Evolutionary conservation across 1,140 invertebrate species (phyloP).

Genomic region (Elymnias hypermnestra): DNA sequence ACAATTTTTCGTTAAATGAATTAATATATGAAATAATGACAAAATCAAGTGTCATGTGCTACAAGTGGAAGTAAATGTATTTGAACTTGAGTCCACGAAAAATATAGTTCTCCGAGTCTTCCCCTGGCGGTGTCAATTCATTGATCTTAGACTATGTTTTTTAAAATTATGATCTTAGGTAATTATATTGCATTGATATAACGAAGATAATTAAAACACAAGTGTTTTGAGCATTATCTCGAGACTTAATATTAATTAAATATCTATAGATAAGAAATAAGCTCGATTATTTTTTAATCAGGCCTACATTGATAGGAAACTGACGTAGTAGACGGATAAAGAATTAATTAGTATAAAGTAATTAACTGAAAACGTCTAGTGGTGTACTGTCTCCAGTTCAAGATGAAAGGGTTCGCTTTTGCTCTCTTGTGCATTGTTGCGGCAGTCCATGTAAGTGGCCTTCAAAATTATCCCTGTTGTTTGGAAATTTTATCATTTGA

Average conservation of each 20-base stretch:
- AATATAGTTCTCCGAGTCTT: too few species aligned
- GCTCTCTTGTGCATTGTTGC: conserved; percentile 39
- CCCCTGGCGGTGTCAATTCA: too few species aligned
- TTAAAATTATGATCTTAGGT: neutral
- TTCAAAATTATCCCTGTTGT: neutral
- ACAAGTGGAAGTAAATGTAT: too few species aligned
- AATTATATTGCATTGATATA: neutral
- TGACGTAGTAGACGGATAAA: neutral
- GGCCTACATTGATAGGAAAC: neutral
- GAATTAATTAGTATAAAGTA: conserved; percentile 9
- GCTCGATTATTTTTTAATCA: neutral
- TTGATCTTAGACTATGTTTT: too few species aligned
- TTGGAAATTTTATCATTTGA: too few species aligned
- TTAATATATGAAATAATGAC: too few species aligned
- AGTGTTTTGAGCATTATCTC: neutral
- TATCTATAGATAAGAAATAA: neutral
- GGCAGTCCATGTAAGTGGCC: conserved; percentile 39
- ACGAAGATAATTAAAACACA: neutral
- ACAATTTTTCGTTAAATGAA: too few species aligned
- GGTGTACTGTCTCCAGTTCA: conserved; percentile 19
- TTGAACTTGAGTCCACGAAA: too few species aligned
- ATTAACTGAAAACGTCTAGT: conserved; percentile 15
- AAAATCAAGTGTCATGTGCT: too few species aligned
- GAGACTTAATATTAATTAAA: neutral
- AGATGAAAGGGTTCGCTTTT: conserved; percentile 48